These are phyloP conservation scores for Centropristis striata DNA, from an alignment of 2,113 vertebrate species.

Conservation along the genomic window DNA sequence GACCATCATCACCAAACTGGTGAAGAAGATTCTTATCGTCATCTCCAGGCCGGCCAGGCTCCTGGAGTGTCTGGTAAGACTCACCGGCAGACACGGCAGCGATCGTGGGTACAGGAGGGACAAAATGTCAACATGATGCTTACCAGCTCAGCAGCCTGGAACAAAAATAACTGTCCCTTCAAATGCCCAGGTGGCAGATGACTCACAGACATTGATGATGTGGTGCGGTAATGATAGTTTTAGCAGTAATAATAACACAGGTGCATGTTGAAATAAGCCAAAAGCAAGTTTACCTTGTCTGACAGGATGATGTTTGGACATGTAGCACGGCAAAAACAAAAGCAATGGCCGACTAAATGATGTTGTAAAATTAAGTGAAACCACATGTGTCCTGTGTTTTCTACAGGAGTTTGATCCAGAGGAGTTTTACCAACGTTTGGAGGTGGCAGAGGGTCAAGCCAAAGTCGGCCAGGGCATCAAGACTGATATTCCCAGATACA, in stretches of 20 bases:
- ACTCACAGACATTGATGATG: slow-evolving; percentile 25
- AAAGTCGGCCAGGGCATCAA: slow-evolving; percentile 93
- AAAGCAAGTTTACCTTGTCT: not conserved
- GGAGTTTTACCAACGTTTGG: slow-evolving; percentile 95
- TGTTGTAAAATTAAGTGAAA: not conserved
- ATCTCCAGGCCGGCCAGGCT: slow-evolving; percentile 94
- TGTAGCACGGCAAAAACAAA: not conserved
- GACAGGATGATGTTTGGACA: slow-evolving; percentile 1
- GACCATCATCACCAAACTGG: slow-evolving; percentile 90
- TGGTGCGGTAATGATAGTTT: slow-evolving; percentile 33
- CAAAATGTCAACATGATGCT: not conserved
- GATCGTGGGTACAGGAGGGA: slow-evolving; percentile 1
- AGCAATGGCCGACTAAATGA: not conserved
- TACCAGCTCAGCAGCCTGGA: not conserved
- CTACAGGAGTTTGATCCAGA: slow-evolving; percentile 95
- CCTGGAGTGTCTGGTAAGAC: slow-evolving; percentile 93
- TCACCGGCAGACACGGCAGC: not conserved
- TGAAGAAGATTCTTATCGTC: slow-evolving; percentile 94
- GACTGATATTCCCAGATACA: slow-evolving; percentile 93
- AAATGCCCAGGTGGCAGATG: slow-evolving; percentile 2
- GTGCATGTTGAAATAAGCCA: not conserved
- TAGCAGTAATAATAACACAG: slow-evolving; percentile 10
- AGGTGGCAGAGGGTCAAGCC: slow-evolving; percentile 93
- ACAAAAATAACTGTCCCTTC: slow-evolving; percentile 12
- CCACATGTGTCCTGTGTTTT: not conserved